Conservation (phyloP, 1,140 invertebrate genomes). For the Pararge aegeria region DNA sequence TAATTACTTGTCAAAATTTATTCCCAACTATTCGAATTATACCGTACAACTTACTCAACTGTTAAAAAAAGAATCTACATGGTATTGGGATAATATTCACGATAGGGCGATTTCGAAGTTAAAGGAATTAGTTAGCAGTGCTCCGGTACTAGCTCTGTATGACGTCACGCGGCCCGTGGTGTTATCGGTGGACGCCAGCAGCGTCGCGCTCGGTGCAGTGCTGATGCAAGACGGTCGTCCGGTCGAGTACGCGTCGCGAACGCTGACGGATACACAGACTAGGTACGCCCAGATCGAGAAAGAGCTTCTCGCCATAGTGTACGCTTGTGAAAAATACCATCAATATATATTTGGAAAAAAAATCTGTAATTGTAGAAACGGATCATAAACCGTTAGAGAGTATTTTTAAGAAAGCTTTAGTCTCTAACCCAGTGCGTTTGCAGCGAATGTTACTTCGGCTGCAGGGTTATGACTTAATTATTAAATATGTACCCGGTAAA, state of each 20-base stretch:
- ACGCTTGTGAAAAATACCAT: conserved; percentile 22
- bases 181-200: conserved; percentile 20
- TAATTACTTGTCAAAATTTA: conserved; percentile 28
- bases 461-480: conserved; percentile 28
- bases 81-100: conserved; percentile 10
- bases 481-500: conserved; percentile 53
- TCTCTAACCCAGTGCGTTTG: conserved; percentile 51
- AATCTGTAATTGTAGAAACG: conserved; percentile 37
- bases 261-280: background rate
- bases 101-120: conserved; percentile 11
- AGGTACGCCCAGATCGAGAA: conserved; percentile 17
- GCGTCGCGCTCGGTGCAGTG: conserved; percentile 8
- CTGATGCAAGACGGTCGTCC: conserved; percentile 14
- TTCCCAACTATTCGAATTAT: conserved; percentile 13
- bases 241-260: conserved; percentile 14
- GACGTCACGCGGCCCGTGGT: background rate
- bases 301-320: conserved; percentile 7
- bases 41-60: background rate
- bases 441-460: conserved; percentile 39
- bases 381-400: conserved; percentile 72
- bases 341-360: conserved; percentile 26
- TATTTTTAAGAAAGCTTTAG: conserved; percentile 67
- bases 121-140: conserved; percentile 10
- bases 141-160: conserved; percentile 13
- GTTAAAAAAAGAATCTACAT: conserved; percentile 14